Percentiles rank a stretch among this genome's conserved stretches.
Evolutionary conservation across 2,113 vertebrate genomes (phyloP).

Genomic region (Nematolebias whitei): DNA sequence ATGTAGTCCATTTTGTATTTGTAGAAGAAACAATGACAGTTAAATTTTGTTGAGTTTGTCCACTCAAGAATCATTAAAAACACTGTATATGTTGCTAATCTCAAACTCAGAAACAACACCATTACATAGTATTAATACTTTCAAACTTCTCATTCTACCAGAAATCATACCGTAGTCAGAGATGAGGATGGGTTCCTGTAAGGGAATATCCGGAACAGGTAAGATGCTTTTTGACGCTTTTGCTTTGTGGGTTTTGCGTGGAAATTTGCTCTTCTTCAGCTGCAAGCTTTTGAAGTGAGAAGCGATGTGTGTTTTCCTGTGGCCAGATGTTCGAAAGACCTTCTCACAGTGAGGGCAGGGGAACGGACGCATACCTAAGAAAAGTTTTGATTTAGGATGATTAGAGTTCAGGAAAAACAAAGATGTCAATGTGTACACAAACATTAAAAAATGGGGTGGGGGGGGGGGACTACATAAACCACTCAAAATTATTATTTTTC

Average conservation of each 20-base stretch:
- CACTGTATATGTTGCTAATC: too few relatives aligned
- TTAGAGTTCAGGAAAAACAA: conserved; percentile 18
- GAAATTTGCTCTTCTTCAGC: conserved; percentile 90
- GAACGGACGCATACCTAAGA: conserved; percentile 91
- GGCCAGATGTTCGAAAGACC: conserved; percentile 95
- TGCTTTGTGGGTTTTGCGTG: conserved; percentile 87
- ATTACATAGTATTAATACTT: not conserved
- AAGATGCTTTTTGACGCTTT: conserved; percentile 86
- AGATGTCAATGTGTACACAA: not conserved
- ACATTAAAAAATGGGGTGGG: not conserved
- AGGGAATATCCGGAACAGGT: conserved; percentile 90
- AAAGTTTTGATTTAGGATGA: not conserved
- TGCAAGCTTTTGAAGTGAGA: conserved; percentile 96
- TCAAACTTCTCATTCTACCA: not conserved
- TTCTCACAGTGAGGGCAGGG: conserved; percentile 98
- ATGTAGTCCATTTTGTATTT: not conserved
- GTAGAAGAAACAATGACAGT: too few relatives aligned
- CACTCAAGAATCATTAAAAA: too few relatives aligned
- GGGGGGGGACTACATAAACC: not conserved
- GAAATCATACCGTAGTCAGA: conserved; percentile 90
- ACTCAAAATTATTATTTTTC: not conserved
- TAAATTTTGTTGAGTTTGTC: too few relatives aligned
- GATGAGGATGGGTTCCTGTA: conserved; percentile 99
- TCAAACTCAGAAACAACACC: not conserved
- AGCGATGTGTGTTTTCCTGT: conserved; percentile 95